Conservation (phyloP, 2,113 vertebrate genomes). For the Gavialis gangeticus region DNA sequence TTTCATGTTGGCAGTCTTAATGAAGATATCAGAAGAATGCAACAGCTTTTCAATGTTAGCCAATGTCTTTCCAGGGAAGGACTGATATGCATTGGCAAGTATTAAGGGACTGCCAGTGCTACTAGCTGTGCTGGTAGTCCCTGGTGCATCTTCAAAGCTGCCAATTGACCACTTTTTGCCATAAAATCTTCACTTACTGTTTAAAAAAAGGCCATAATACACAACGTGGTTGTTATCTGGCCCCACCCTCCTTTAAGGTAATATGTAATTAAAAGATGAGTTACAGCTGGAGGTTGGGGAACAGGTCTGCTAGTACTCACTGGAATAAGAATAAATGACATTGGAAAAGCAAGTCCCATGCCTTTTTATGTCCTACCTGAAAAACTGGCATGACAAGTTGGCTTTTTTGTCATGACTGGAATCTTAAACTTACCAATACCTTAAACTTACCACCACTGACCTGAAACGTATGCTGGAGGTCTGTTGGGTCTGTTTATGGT, state of each 20-base stretch:
- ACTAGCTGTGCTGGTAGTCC: background rate
- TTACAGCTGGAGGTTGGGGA: background rate
- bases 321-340: background rate
- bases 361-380: slow-evolving; percentile 5
- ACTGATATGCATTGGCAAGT: background rate
- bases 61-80: background rate
- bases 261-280: slow-evolving; percentile 1
- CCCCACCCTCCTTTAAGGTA: background rate
- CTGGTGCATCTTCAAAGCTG: background rate
- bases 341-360: background rate
- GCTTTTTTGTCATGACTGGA: background rate
- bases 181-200: background rate
- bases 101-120: background rate
- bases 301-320: slow-evolving; percentile 7
- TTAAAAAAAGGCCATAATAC: background rate
- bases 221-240: background rate
- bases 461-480: background rate
- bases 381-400: slow-evolving; percentile 21
- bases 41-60: background rate
- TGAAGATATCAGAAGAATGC: background rate
- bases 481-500: background rate
- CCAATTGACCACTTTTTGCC: background rate
- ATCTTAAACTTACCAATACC: background rate
- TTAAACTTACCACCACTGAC: background rate
- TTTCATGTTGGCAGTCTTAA: background rate